These are phyloP conservation scores for Apostichopus leukothele DNA, from an alignment of 53 echinoderm and acorn worm genomes.

Conservation along the genomic window DNA sequence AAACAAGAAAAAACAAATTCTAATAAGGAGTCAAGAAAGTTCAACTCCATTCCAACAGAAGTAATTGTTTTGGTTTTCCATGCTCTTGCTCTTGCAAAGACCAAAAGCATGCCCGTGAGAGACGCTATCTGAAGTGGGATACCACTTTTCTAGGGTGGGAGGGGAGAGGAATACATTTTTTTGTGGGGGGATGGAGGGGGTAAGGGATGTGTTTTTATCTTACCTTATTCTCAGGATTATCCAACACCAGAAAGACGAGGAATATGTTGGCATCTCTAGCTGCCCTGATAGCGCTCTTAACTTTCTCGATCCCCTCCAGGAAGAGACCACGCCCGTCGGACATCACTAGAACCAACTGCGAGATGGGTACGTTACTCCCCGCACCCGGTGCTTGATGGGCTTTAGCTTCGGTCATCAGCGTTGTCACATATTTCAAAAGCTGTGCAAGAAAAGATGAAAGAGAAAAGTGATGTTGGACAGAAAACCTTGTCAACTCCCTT, in stretches of 20 bases:
- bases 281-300: conserved; percentile 74
- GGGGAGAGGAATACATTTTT: no score
- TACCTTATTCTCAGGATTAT: conserved; percentile 96
- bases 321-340: conserved; percentile 94
- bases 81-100: no score
- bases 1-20: no score
- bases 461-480: background rate
- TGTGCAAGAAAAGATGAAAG: conserved; percentile 13
- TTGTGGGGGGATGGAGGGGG: background rate
- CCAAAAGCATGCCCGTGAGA: no score
- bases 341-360: conserved; percentile 89
- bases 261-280: conserved; percentile 94
- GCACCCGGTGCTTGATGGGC: conserved; percentile 58
- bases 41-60: background rate
- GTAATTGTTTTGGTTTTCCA: background rate
- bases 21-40: no score
- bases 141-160: no score
- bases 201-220: background rate
- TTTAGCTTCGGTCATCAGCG: conserved; percentile 75
- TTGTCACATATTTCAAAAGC: conserved; percentile 68
- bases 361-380: conserved; percentile 67
- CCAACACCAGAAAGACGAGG: conserved; percentile 89
- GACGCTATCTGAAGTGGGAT: no score
- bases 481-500: no score
- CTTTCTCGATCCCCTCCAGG: conserved; percentile 96